These are phyloP conservation scores for roundworm (Caenorhabditis elegans) DNA, from an alignment of 1,140 invertebrate genomes.

Conservation along the genomic window WBcel235 BX284606.5:9002501-9003000, in stretches of 20 bases:
- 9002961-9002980: conserved; percentile 48
- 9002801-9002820: conserved; percentile 53
- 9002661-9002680: conserved; percentile 53
- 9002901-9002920: conserved; percentile 57
- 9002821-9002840: conserved; percentile 58
- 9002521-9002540: conserved; percentile 55
- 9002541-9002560: conserved; percentile 57
- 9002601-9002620: neutral
- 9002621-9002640: conserved; percentile 50
- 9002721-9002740: neutral
- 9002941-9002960: conserved; percentile 55
- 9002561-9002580: conserved; percentile 56
- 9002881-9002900: conserved; percentile 52
- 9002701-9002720: conserved; percentile 47
- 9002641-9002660: conserved; percentile 56
- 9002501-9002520: conserved; percentile 51
- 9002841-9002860: conserved; percentile 56
- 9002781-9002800: neutral
- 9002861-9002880: conserved; percentile 55
- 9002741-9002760: conserved; percentile 1
- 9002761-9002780: neutral
- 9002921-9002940: conserved; percentile 56
- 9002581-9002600: conserved; percentile 49
- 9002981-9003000: conserved; percentile 55
- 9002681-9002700: conserved; percentile 57